Evolutionary conservation across 2,797 vertebrate genomes (phyloP).

Genomic region (Paedocypris micromegethes): DNA sequence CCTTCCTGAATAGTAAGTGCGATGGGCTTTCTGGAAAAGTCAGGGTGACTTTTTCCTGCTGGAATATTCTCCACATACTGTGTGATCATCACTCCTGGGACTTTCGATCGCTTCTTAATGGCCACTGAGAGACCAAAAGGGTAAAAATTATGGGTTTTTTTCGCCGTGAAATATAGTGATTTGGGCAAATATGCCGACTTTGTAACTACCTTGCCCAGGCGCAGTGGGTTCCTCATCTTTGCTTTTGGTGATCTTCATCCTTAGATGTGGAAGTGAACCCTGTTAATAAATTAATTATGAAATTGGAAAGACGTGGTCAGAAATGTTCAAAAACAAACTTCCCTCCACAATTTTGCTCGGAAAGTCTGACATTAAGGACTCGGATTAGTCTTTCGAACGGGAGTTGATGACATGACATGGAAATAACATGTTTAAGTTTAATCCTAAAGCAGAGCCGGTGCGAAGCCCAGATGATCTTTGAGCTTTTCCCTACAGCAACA

Average conservation of each 20-base stretch:
- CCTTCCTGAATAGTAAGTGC: conserved; percentile 81
- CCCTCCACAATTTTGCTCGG: no score
- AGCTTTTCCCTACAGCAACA: conserved; percentile 35
- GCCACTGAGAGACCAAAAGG: conserved; percentile 48
- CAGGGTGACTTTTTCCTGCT: conserved; percentile 69
- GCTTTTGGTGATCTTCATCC: conserved; percentile 65
- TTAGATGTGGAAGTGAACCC: conserved; percentile 25
- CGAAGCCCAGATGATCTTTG: conserved; percentile 27
- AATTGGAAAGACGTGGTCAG: no score
- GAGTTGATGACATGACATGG: no score
- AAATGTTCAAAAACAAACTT: no score
- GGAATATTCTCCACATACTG: conserved; percentile 76
- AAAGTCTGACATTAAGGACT: no score
- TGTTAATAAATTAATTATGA: neutral
- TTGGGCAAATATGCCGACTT: conserved; percentile 10
- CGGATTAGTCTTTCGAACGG: no score
- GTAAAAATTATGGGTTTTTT: neutral
- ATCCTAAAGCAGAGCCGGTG: conserved; percentile 16
- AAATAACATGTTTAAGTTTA: no score
- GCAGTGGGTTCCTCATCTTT: conserved; percentile 66
- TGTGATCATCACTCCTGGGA: conserved; percentile 77
- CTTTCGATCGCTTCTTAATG: conserved; percentile 68
- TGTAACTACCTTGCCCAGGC: conserved; percentile 62
- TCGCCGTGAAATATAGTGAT: no score
- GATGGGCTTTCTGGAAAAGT: conserved; percentile 80